Evolutionary conservation across 2,888 invertebrate genomes (phyloP).

Genomic region (Eristalinus sepulchralis): DNA sequence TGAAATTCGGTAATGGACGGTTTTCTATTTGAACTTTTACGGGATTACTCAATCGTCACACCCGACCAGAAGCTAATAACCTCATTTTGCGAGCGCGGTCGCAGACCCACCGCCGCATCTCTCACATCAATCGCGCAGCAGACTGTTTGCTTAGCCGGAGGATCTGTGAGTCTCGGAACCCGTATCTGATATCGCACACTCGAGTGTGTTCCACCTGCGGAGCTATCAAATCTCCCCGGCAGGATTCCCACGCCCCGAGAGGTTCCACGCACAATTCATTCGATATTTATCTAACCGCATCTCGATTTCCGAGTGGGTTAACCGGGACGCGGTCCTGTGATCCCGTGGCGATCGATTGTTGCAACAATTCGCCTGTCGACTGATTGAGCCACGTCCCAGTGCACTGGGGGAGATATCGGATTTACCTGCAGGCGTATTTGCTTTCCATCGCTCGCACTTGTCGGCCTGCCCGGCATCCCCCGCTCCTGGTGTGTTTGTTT

Average conservation of each 20-base stretch:
- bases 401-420: conserved; percentile 62
- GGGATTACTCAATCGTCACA: conserved; percentile 56
- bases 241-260: conserved; percentile 59
- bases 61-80: conserved; percentile 54
- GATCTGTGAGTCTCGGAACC: conserved; percentile 26
- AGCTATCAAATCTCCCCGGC: conserved; percentile 52
- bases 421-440: conserved; percentile 51
- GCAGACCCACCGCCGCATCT: neutral
- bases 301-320: conserved; percentile 60
- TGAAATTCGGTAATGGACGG: conserved; percentile 29
- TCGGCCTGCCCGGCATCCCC: conserved; percentile 45
- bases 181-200: conserved; percentile 57
- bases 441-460: conserved; percentile 49
- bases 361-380: conserved; percentile 54
- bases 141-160: conserved; percentile 42
- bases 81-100: conserved; percentile 34
- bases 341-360: conserved; percentile 53
- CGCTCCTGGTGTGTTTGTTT: conserved; percentile 38
- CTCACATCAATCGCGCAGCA: neutral
- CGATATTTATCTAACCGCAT: conserved; percentile 70
- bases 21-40: conserved; percentile 65
- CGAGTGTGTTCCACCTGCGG: conserved; percentile 52
- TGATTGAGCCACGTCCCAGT: conserved; percentile 47
- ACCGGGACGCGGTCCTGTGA: conserved; percentile 13
- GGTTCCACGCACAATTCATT: conserved; percentile 50